Conservation (phyloP, 92 coral and sea anemone genomes). For the Phenganax subtilis region DNA sequence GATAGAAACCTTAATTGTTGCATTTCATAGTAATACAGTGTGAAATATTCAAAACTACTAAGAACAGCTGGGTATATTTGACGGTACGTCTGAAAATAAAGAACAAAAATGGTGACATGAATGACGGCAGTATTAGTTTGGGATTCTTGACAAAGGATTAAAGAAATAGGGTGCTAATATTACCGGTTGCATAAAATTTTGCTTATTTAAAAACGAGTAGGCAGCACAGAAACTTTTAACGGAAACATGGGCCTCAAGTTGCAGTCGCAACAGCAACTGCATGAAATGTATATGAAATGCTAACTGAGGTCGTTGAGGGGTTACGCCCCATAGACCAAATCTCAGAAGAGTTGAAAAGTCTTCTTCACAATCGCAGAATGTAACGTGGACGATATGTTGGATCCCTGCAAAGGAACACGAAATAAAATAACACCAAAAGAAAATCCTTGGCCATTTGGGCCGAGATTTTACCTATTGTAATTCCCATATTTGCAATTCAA, state of each 20-base stretch:
- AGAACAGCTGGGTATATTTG: neutral
- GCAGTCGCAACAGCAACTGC: neutral
- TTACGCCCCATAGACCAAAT: neutral
- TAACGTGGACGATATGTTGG: neutral
- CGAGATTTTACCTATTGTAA: too few species aligned
- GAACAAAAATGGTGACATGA: too few species aligned
- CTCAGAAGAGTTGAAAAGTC: neutral
- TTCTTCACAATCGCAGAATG: neutral
- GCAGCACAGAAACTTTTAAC: conserved; percentile 2
- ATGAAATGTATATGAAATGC: neutral
- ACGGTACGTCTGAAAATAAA: neutral
- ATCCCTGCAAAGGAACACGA: neutral
- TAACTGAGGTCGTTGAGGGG: neutral
- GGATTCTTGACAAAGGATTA: neutral
- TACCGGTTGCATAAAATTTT: neutral
- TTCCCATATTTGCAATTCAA: too few species aligned
- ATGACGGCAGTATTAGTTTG: too few species aligned
- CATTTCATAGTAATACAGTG: neutral
- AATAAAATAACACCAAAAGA: neutral
- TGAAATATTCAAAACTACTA: neutral
- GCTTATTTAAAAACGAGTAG: neutral
- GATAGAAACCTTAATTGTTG: neutral
- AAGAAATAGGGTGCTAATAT: neutral
- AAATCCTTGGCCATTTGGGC: neutral
- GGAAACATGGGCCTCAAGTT: neutral